Evolutionary conservation across 1,140 invertebrate species (phyloP).

Genomic region (Caerostris extrusa): DNA sequence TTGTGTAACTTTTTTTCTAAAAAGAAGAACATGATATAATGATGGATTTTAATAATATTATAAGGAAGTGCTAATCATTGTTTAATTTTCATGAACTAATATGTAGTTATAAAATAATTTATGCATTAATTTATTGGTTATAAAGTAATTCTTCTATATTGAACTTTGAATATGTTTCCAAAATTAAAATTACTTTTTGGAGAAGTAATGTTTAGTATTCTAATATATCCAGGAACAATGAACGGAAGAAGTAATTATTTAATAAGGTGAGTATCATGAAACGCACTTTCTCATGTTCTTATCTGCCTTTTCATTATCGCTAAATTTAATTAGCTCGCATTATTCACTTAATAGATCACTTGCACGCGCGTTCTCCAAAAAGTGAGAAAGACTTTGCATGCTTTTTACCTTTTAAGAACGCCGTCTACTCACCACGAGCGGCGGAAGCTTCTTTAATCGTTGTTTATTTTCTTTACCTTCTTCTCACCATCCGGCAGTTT

Average conservation of each 20-base stretch:
- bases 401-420: not conserved
- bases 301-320: not conserved
- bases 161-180: too few species aligned
- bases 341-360: not conserved
- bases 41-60: too few species aligned
- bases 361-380: not conserved
- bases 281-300: not conserved
- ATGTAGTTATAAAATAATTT: too few species aligned
- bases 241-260: not conserved
- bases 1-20: too few species aligned
- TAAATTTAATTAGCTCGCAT: not conserved
- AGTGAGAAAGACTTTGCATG: not conserved
- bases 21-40: too few species aligned
- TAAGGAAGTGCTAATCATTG: too few species aligned
- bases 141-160: too few species aligned
- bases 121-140: too few species aligned
- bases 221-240: not conserved
- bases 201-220: too few species aligned
- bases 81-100: too few species aligned
- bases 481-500: not conserved
- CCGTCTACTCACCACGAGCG: not conserved
- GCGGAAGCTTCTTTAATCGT: not conserved
- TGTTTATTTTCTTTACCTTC: constrained; percentile 21
- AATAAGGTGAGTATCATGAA: not conserved
- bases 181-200: too few species aligned